A percentile compares a stretch with the other conserved stretches of the same genome.
Conservation (phyloP, 2,113 vertebrate genomes). For the Todiramphus chloris region DNA sequence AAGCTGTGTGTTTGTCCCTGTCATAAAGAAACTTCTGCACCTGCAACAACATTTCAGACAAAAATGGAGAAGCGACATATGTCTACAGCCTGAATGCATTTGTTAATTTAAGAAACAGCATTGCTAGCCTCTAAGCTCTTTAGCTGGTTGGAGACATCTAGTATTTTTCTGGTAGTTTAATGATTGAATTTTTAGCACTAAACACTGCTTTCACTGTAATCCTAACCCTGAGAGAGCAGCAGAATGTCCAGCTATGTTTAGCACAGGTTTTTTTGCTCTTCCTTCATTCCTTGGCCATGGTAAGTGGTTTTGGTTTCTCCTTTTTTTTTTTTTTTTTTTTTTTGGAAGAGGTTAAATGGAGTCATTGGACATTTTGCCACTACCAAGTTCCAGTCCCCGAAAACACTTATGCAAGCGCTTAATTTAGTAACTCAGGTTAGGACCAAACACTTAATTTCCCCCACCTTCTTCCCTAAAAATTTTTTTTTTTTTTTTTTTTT, state of each 20-base stretch:
- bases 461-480: not conserved
- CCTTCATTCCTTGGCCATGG: not conserved
- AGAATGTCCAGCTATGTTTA: constrained; percentile 38
- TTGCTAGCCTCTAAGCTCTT: not conserved
- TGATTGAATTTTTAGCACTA: constrained; percentile 2
- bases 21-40: not conserved
- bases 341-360: constrained; percentile 11
- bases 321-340: not conserved
- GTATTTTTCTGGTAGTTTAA: not conserved
- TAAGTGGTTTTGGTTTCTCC: constrained; percentile 7
- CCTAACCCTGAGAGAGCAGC: not conserved
- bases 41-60: not conserved
- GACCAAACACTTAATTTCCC: not conserved
- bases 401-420: not conserved
- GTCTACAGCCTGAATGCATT: not conserved
- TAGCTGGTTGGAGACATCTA: not conserved
- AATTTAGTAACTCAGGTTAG: not conserved
- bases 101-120: constrained; percentile 3
- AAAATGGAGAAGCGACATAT: not conserved
- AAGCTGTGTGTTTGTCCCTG: not conserved
- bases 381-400: not conserved
- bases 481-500: not conserved
- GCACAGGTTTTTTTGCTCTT: not conserved
- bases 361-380: not conserved
- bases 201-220: not conserved